Conservation (phyloP, 2,888 invertebrate genomes). For the Lasioglossum pauxillum region DNA sequence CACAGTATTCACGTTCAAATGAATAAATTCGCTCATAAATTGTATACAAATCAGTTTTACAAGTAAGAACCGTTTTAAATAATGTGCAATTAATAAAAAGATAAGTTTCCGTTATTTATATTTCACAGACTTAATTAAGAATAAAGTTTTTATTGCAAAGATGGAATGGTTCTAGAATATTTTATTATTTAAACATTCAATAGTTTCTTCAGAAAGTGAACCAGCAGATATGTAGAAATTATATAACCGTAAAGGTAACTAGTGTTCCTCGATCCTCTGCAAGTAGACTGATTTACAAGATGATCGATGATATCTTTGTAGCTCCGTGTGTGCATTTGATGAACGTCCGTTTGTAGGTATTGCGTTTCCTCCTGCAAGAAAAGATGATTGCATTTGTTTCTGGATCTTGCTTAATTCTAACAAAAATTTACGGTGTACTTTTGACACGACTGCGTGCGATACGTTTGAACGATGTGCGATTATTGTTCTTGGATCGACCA, state of each 20-base stretch:
- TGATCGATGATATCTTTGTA: slow-evolving; percentile 70
- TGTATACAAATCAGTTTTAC: slow-evolving; percentile 51
- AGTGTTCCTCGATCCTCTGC: slow-evolving; percentile 36
- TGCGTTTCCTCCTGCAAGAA: slow-evolving; percentile 70
- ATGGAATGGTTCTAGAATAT: not conserved
- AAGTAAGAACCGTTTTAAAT: slow-evolving; percentile 48
- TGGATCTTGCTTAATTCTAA: too few relatives aligned
- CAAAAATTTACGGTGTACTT: slow-evolving; percentile 32
- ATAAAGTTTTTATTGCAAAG: slow-evolving; percentile 36
- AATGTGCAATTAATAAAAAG: slow-evolving; percentile 27
- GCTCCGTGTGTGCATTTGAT: slow-evolving; percentile 50
- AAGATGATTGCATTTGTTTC: slow-evolving; percentile 39
- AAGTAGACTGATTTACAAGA: slow-evolving; percentile 41
- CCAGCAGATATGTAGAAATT: slow-evolving; percentile 19
- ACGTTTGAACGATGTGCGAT: slow-evolving; percentile 69
- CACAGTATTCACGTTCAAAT: slow-evolving; percentile 33
- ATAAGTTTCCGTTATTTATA: slow-evolving; percentile 41
- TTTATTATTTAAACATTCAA: slow-evolving; percentile 22
- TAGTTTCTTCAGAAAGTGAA: slow-evolving; percentile 26
- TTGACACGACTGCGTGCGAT: not conserved
- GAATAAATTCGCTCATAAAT: slow-evolving; percentile 38
- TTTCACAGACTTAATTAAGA: not conserved
- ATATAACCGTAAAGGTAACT: not conserved
- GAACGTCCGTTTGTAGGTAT: slow-evolving; percentile 66
- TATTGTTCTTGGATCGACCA: slow-evolving; percentile 75